Evolutionary conservation across 37 sponge, comb jelly and placozoan species (phyloP), one percentile per base, ranked within the genome.

Genomic region (Dysidea cf. avara): DNA sequence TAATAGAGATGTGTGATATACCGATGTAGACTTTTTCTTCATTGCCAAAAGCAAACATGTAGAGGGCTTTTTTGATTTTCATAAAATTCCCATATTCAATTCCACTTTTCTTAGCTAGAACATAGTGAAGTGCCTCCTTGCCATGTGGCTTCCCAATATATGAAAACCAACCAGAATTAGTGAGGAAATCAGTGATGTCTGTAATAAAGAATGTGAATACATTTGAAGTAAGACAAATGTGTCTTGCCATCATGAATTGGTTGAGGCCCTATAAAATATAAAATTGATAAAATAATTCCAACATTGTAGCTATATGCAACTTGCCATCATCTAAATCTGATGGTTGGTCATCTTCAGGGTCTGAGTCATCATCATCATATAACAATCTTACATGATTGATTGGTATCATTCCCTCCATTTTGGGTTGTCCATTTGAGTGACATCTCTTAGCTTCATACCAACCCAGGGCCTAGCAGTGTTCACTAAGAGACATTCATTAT

Each of bases 81-180:
- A 83, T 69, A 37, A 79, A 83, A 1, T 53, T 43, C 22, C 79
- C 70, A 34, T 53, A 64, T 1, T 51, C 53, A 30, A 83, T 39
- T 17, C 46, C 54, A 36, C 62, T 40, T 76, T 83, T 89, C 53
- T 70, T 83, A 7, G 89, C 89, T 25, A 89, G 61, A 16, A 78
- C n/a, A n/a, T n/a, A n/a, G n/a, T n/a, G n/a, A n/a, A n/a, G n/a
- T n/a, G n/a, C n/a, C n/a, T n/a, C n/a, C 74, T 79, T 83, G 13
- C 71, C 80, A 40, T 61, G 86, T 22, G 89, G 52, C 22, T 79
- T 14, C 28, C 86, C 86, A 63, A 72, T 68, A 36, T 56, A 71
- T 3, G 74, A 72, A 52, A 83, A 89, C 89, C 89, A 89, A 0
- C 89, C 89, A 38, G 89, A 89, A 28, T 74, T 68, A 33, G 72